A percentile compares a stretch with the other conserved stretches of the same genome.
Conservation (phyloP, 2,797 vertebrate genomes). For the Peromyscus eremicus region DNA sequence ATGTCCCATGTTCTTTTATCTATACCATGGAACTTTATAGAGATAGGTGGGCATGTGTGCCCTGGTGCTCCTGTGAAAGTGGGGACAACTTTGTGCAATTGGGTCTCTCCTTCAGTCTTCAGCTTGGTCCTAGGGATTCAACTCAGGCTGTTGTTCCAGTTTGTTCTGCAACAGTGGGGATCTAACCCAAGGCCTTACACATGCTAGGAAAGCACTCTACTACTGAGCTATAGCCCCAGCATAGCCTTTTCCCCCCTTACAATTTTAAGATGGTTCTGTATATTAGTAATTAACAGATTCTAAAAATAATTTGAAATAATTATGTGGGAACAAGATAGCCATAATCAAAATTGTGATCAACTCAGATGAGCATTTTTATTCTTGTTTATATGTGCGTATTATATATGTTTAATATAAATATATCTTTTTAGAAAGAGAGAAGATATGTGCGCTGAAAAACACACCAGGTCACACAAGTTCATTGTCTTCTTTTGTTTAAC, state of each 20-base stretch:
- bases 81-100: neutral
- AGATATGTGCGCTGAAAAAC: neutral
- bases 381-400: neutral
- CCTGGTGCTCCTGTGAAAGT: neutral
- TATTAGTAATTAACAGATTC: conserved; percentile 23
- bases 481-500: neutral
- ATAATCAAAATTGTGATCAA: conserved; percentile 10
- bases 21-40: neutral
- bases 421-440: neutral
- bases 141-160: neutral
- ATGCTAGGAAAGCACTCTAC: neutral
- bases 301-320: conserved; percentile 9
- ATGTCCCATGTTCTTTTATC: neutral
- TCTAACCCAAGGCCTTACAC: neutral
- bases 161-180: neutral
- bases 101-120: neutral
- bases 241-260: neutral
- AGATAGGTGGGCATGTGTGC: neutral
- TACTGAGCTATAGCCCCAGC: neutral
- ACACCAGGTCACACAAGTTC: neutral
- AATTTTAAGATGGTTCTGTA: neutral
- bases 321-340: neutral
- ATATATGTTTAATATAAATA: neutral
- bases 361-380: neutral
- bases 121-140: neutral